Evolutionary conservation across 2,888 invertebrate species (phyloP).

Genomic region (Zhuqinia jingwanae): DNA sequence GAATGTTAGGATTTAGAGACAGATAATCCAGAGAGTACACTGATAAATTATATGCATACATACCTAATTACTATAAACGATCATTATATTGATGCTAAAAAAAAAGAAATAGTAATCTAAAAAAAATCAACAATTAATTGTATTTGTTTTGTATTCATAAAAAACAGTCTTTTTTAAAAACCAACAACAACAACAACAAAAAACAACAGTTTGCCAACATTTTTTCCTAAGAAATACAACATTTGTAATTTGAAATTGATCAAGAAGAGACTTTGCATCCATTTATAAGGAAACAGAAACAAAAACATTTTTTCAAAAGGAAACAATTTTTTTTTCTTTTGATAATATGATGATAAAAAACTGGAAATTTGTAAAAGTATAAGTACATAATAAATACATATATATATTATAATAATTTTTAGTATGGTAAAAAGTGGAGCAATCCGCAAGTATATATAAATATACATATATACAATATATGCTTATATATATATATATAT

Average conservation of each 20-base stretch:
- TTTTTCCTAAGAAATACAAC: neutral
- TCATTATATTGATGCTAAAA: neutral
- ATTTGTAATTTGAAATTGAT: too few species aligned
- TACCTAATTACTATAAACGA: too few species aligned
- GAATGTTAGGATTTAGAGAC: neutral
- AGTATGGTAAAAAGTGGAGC: too few species aligned
- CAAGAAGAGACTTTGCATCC: neutral
- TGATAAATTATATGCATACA: neutral
- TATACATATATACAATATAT: neutral
- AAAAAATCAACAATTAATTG: neutral
- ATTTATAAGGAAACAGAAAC: neutral
- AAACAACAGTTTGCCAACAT: constrained; percentile 38
- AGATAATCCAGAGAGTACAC: neutral
- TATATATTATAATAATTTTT: neutral
- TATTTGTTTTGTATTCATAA: neutral
- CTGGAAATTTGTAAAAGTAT: too few species aligned
- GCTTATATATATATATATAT: too few species aligned
- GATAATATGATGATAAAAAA: too few species aligned
- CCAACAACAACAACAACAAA: neutral
- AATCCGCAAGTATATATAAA: too few species aligned
- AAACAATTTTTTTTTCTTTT: neutral
- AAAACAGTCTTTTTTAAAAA: neutral
- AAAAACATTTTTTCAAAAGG: neutral
- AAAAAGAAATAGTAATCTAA: neutral
- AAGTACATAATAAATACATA: neutral